Conservation (phyloP, 1,140 invertebrate species). For the Pseudomyrmex cubaensis region DNA sequence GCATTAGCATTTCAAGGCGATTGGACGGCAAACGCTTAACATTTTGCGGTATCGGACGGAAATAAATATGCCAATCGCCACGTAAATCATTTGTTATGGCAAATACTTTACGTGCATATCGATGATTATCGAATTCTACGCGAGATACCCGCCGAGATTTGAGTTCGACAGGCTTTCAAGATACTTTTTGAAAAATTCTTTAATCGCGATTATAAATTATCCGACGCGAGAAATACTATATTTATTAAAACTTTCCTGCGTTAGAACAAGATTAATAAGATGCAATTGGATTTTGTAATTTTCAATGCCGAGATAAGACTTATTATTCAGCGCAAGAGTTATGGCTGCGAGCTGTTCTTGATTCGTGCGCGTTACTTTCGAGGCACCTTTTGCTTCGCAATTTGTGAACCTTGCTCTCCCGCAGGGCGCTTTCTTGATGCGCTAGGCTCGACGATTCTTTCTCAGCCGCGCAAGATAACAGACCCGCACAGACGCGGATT, state of each 20-base stretch:
- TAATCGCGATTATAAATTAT: constrained; percentile 42
- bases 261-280: constrained; percentile 36
- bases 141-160: constrained; percentile 13
- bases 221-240: not conserved
- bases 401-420: constrained; percentile 17
- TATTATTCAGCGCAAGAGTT: constrained; percentile 41
- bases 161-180: not conserved
- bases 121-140: constrained; percentile 64
- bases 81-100: constrained; percentile 66
- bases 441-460: constrained; percentile 1
- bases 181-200: constrained; percentile 11
- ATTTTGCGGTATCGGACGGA: constrained; percentile 51
- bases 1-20: constrained; percentile 72
- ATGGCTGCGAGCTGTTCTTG: constrained; percentile 23
- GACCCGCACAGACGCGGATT: not conserved
- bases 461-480: not conserved
- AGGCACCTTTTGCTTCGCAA: constrained; percentile 16
- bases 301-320: constrained; percentile 30
- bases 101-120: not conserved
- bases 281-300: constrained; percentile 45
- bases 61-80: constrained; percentile 60
- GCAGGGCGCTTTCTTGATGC: not conserved
- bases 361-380: constrained; percentile 47
- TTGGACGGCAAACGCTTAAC: constrained; percentile 59
- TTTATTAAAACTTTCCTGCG: constrained; percentile 33